phyloP scores from a whole-genome alignment of 2,797 vertebrate species.

The Geotria australis region DNA sequence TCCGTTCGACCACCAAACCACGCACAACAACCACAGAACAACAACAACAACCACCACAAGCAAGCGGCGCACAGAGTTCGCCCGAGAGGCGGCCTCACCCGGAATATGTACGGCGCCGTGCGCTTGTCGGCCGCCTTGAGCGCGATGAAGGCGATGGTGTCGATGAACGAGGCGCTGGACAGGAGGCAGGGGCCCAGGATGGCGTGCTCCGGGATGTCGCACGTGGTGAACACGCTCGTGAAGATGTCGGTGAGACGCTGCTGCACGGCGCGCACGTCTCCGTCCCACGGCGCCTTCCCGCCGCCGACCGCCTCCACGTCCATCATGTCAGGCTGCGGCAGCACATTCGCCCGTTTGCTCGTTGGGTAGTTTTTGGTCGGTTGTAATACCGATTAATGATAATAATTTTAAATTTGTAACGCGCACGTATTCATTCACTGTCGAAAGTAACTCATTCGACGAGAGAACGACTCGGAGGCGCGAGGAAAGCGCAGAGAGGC shows the following conservation, averaged over 20 bases:
- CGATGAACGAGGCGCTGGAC: slow-evolving; percentile 79
- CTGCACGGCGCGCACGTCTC: slow-evolving; percentile 73
- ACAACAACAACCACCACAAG: no score
- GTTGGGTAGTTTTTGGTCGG: no score
- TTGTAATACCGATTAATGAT: no score
- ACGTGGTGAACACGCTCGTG: slow-evolving; percentile 86
- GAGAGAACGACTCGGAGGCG: no score
- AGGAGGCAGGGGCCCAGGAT: slow-evolving; percentile 79
- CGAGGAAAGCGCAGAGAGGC: no score
- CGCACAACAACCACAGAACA: no score
- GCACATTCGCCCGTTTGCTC: no score
- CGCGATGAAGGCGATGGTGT: slow-evolving; percentile 92
- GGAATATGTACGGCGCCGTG: slow-evolving; percentile 75
- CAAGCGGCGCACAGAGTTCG: no score
- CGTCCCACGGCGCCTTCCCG: slow-evolving; percentile 50
- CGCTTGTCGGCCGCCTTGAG: slow-evolving; percentile 87
- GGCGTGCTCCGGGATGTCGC: slow-evolving; percentile 75
- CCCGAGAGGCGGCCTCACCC: slow-evolving; percentile 40
- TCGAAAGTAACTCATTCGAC: no score
- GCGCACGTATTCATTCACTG: no score
- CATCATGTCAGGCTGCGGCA: neutral
- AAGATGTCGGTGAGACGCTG: slow-evolving; percentile 94
- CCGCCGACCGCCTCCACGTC: slow-evolving; percentile 45
- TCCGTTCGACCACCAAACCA: no score
- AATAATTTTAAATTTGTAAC: no score